These are phyloP conservation scores for Oreortyx pictus DNA, from an alignment of 2,797 vertebrate species.

Conservation along the genomic window DNA sequence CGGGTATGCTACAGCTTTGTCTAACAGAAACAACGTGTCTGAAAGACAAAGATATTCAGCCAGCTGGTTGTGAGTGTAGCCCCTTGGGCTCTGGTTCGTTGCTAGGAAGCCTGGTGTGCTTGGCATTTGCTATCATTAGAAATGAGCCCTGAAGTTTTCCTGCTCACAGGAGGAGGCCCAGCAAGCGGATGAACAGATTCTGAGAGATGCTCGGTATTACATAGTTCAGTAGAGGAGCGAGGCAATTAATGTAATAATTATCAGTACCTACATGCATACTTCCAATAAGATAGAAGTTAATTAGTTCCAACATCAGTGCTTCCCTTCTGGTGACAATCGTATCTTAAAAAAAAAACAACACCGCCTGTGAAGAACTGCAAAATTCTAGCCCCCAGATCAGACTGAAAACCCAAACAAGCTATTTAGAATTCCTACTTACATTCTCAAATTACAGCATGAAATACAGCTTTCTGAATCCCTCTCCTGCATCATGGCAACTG, in stretches of 20 bases:
- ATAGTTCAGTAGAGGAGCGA: background rate
- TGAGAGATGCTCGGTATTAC: background rate
- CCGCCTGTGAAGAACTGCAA: background rate
- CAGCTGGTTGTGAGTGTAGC: background rate
- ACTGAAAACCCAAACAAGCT: background rate
- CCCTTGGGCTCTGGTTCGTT: background rate
- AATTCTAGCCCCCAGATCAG: background rate
- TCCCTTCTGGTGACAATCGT: background rate
- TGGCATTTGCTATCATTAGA: conserved; percentile 20
- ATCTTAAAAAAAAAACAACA: background rate
- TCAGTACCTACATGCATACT: background rate
- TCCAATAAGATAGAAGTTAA: conserved; percentile 40
- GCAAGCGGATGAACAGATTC: fast-evolving
- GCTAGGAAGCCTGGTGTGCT: background rate
- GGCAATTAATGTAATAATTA: background rate
- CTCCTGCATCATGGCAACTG: background rate
- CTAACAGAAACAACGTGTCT: fast-evolving
- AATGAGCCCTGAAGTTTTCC: background rate
- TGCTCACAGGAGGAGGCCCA: fast-evolving
- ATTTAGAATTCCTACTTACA: background rate
- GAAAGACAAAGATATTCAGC: conserved; percentile 20
- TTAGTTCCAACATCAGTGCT: conserved; percentile 3
- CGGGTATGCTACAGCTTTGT: fast-evolving
- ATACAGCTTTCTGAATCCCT: background rate
- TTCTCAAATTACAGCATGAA: conserved; percentile 9